These are phyloP conservation scores for Cyanistes caeruleus DNA, from an alignment of 2,113 vertebrate genomes.

Conservation along the genomic window DNA sequence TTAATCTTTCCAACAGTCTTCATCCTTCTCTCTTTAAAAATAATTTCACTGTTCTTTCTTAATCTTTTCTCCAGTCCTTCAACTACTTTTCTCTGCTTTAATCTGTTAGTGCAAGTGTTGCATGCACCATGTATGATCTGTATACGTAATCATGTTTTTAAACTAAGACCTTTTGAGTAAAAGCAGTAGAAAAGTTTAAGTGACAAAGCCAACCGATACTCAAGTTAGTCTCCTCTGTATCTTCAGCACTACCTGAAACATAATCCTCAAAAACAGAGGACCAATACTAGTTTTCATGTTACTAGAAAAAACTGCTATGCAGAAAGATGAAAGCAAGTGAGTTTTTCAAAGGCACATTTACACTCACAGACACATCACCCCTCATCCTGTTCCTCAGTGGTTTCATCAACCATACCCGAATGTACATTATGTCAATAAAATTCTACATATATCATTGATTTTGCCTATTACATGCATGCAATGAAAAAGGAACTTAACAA, in stretches of 20 bases:
- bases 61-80: neutral
- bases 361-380: neutral
- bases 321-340: slow-evolving; percentile 27
- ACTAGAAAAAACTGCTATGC: slow-evolving; percentile 37
- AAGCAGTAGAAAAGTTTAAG: neutral
- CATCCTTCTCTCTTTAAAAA: neutral
- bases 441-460: slow-evolving; percentile 9
- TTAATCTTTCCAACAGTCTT: neutral
- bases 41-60: neutral
- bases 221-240: neutral
- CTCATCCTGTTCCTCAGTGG: neutral
- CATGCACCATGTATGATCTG: neutral
- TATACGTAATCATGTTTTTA: neutral
- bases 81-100: neutral
- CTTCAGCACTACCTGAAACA: neutral
- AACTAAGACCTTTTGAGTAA: neutral
- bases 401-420: neutral
- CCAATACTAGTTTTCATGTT: neutral
- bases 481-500: slow-evolving; percentile 41
- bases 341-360: neutral
- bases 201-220: neutral
- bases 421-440: slow-evolving; percentile 24
- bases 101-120: neutral
- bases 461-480: neutral
- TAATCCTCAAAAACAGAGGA: neutral